Evolutionary conservation across 1,140 invertebrate species (phyloP).

Genomic region (Bilobella aurantiaca): DNA sequence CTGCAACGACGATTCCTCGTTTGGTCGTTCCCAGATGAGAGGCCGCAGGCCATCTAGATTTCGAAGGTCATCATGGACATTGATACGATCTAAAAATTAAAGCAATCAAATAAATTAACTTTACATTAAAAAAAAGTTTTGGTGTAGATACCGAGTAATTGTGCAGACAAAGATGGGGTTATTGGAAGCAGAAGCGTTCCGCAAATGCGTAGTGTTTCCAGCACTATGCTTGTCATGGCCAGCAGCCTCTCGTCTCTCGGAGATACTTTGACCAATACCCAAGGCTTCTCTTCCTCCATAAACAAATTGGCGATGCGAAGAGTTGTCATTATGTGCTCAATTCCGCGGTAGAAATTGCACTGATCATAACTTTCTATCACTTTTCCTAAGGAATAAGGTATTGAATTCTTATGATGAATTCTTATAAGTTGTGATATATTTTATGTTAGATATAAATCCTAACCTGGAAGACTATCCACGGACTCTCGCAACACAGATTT

Average conservation of each 20-base stretch:
- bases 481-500: conserved; percentile 48
- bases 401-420: conserved; percentile 24
- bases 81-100: not conserved
- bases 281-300: conserved; percentile 73
- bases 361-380: conserved; percentile 58
- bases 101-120: not conserved
- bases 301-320: conserved; percentile 72
- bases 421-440: too few species aligned
- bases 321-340: conserved; percentile 62
- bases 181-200: conserved; percentile 73
- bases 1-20: not conserved
- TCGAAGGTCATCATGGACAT: not conserved
- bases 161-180: conserved; percentile 57
- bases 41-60: not conserved
- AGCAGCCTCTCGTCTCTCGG: conserved; percentile 48
- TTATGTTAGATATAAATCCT: conserved; percentile 19
- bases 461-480: conserved; percentile 50
- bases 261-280: conserved; percentile 61
- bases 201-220: conserved; percentile 70
- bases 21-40: not conserved
- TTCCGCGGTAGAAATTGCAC: conserved; percentile 71
- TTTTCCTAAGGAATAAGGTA: conserved; percentile 42
- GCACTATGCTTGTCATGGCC: conserved; percentile 63
- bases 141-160: conserved; percentile 42
- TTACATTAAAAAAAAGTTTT: not conserved